Conservation (phyloP, 2,113 vertebrate genomes). For the Panurus biarmicus region DNA sequence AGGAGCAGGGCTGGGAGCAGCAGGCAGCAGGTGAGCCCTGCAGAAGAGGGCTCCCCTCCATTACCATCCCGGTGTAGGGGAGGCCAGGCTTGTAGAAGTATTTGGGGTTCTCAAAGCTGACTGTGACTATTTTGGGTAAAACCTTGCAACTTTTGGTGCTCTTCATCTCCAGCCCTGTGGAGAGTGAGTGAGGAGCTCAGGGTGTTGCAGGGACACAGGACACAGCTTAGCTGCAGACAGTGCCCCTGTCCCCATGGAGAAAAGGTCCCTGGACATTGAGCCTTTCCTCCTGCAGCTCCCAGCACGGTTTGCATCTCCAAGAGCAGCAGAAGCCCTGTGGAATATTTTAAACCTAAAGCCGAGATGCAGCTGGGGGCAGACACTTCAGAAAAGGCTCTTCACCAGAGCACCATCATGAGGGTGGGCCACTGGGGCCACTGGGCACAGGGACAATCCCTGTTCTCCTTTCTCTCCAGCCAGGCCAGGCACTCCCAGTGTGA, state of each 20-base stretch:
- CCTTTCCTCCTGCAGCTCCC: background rate
- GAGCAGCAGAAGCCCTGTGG: background rate
- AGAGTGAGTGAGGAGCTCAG: background rate
- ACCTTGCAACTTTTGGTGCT: background rate
- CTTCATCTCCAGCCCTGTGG: background rate
- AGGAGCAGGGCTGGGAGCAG: background rate
- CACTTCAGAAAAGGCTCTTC: background rate
- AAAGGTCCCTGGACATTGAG: background rate
- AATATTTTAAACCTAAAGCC: background rate
- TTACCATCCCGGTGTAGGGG: background rate
- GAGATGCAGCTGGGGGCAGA: background rate
- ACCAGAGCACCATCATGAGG: background rate
- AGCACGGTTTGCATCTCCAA: background rate
- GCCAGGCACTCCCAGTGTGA: background rate
- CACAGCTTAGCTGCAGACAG: background rate
- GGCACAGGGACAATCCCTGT: background rate
- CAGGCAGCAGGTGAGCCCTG: background rate
- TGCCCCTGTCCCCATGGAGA: background rate
- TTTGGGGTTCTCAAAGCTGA: background rate
- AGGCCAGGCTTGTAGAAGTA: background rate
- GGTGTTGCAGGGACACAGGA: background rate
- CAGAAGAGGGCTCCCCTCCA: rapidly evolving
- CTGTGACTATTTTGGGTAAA: rapidly evolving
- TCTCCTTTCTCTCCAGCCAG: background rate
- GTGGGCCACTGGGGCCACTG: rapidly evolving